Conservation (phyloP, 2,888 invertebrate genomes). For the Drosophila rellima region DNA sequence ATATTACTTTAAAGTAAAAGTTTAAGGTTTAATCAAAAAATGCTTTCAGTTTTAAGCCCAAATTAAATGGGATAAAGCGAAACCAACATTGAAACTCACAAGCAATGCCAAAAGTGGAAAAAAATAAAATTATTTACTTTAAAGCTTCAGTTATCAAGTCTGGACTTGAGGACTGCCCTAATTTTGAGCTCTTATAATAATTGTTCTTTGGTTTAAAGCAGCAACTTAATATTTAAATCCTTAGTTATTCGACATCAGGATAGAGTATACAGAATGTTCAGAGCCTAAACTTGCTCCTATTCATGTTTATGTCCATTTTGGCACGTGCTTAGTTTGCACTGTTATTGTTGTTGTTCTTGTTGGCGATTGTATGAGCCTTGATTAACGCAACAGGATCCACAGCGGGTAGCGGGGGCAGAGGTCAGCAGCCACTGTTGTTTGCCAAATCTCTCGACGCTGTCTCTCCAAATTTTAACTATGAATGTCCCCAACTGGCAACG, state of each 20-base stretch:
- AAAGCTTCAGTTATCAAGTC: neutral
- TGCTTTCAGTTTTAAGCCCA: neutral
- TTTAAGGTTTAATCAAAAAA: neutral
- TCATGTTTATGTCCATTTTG: slow-evolving; percentile 59
- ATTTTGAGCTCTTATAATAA: neutral
- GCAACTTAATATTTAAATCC: neutral
- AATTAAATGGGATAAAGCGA: neutral
- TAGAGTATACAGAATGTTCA: slow-evolving; percentile 13
- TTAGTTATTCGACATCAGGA: neutral
- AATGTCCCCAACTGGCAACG: slow-evolving; percentile 63
- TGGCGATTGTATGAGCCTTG: slow-evolving; percentile 74
- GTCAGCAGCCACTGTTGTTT: slow-evolving; percentile 55
- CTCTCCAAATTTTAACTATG: slow-evolving; percentile 80
- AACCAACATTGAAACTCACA: neutral
- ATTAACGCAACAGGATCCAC: slow-evolving; percentile 66
- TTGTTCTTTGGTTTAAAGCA: neutral
- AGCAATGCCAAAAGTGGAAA: neutral
- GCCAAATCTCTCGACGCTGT: slow-evolving; percentile 78
- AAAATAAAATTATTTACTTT: neutral
- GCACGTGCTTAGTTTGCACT: slow-evolving; percentile 65
- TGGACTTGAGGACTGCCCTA: neutral
- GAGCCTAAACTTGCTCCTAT: neutral
- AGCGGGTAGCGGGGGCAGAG: slow-evolving; percentile 4
- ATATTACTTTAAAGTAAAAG: neutral
- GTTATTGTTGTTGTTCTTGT: slow-evolving; percentile 42